These are phyloP conservation scores for Phaethornis superciliosus DNA, from an alignment of 2,113 vertebrate species.

Conservation along the genomic window DNA sequence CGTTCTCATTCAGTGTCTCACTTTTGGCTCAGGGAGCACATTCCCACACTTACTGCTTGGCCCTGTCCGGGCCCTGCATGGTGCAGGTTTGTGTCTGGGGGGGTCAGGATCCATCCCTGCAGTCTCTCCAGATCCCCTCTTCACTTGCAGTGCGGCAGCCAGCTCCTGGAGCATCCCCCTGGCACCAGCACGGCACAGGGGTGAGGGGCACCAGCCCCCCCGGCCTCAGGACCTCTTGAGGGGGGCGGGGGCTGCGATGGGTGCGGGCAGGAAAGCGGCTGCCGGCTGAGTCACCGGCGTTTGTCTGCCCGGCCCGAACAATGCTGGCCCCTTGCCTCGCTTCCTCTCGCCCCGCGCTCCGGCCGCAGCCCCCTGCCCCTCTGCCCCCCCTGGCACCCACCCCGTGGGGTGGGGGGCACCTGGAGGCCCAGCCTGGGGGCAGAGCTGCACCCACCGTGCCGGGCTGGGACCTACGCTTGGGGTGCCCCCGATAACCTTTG, in stretches of 20 bases:
- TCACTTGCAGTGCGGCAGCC: accelerated
- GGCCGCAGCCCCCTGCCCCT: background rate
- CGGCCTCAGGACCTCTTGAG: background rate
- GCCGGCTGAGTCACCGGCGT: background rate
- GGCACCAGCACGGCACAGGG: accelerated
- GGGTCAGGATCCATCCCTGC: accelerated
- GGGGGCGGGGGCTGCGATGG: background rate
- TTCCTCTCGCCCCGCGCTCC: background rate
- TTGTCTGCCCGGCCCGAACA: background rate
- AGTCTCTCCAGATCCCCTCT: background rate
- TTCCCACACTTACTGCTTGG: background rate
- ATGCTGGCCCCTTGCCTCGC: constrained; percentile 12
- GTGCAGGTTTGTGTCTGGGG: background rate
- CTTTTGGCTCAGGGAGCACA: accelerated
- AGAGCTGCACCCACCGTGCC: background rate
- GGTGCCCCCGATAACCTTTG: accelerated
- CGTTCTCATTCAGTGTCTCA: background rate
- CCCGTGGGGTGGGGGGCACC: accelerated
- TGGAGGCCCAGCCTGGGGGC: too few relatives aligned
- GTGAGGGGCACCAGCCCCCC: background rate
- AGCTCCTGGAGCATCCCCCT: background rate
- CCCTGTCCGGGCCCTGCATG: accelerated
- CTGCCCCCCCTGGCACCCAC: background rate
- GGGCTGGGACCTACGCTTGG: accelerated
- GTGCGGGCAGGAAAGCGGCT: background rate